Percentiles rank a stretch among this genome's conserved stretches.
Evolutionary conservation across 2,888 invertebrate genomes (phyloP).

Genomic region (Sinotaia quadrata): DNA sequence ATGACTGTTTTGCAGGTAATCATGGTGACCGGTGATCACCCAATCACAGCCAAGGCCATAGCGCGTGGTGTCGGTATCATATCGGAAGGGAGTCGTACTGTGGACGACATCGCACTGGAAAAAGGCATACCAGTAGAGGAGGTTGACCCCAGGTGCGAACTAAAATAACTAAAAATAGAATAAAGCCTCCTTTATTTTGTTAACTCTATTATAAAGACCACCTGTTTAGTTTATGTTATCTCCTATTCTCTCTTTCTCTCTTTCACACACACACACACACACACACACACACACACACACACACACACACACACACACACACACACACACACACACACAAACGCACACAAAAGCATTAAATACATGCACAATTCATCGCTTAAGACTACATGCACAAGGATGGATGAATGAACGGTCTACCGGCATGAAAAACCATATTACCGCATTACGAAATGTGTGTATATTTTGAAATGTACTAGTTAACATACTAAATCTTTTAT

Average conservation of each 20-base stretch:
- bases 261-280: not conserved
- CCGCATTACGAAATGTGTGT: too few species aligned
- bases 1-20: conserved; percentile 70
- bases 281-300: conserved; percentile 12
- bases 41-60: conserved; percentile 76
- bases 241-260: not conserved
- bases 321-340: conserved; percentile 5
- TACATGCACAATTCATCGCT: not conserved
- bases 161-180: too few species aligned
- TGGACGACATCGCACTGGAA: conserved; percentile 86
- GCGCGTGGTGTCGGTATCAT: conserved; percentile 76
- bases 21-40: conserved; percentile 77
- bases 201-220: not conserved
- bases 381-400: not conserved
- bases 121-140: conserved; percentile 70
- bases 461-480: too few species aligned
- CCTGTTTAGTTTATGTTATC: not conserved
- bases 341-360: not conserved
- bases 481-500: too few species aligned
- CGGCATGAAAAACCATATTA: too few species aligned
- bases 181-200: not conserved
- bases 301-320: conserved; percentile 9
- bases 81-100: conserved; percentile 75
- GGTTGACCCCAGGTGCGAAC: conserved; percentile 68
- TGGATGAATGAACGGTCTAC: not conserved